Evolutionary conservation across 2,797 vertebrate genomes (phyloP).

Genomic region (Furcifer pardalis): DNA sequence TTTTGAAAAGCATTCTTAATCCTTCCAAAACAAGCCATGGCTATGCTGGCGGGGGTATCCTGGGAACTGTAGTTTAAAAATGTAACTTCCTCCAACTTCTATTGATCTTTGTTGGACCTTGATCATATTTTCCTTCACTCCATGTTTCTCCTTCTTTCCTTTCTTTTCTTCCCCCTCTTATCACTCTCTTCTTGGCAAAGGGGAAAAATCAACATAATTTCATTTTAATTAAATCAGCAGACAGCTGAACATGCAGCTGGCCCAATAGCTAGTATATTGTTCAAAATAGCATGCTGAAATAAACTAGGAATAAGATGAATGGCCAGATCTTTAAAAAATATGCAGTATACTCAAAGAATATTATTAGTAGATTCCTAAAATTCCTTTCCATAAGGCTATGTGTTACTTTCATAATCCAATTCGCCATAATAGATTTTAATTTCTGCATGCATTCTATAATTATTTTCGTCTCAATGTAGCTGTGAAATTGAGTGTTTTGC

Average conservation of each 20-base stretch:
- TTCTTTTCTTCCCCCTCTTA: neutral
- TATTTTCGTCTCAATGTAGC: slow-evolving; percentile 63
- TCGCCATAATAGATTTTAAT: slow-evolving; percentile 64
- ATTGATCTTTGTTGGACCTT: too few species aligned
- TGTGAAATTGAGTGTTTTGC: slow-evolving; percentile 70
- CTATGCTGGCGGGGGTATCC: too few species aligned
- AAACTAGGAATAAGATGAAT: slow-evolving; percentile 39
- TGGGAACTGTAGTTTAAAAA: too few species aligned
- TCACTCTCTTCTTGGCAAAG: neutral
- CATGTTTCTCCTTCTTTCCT: neutral
- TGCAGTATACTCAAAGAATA: slow-evolving; percentile 31
- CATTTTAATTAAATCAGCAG: slow-evolving; percentile 47
- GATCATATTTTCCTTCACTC: too few species aligned
- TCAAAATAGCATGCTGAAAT: slow-evolving; percentile 30
- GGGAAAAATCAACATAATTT: slow-evolving; percentile 25
- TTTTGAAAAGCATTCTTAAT: too few species aligned
- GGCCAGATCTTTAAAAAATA: slow-evolving; percentile 43
- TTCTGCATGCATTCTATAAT: slow-evolving; percentile 54
- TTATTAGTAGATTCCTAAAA: slow-evolving; percentile 30
- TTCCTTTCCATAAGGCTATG: slow-evolving; percentile 44
- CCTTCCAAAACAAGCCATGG: too few species aligned
- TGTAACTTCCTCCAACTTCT: too few species aligned
- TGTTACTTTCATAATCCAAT: slow-evolving; percentile 56
- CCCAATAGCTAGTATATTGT: slow-evolving; percentile 29
- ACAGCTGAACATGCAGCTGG: slow-evolving; percentile 35